Conservation (phyloP, 2,888 invertebrate species). For the Tetropium fuscum region DNA sequence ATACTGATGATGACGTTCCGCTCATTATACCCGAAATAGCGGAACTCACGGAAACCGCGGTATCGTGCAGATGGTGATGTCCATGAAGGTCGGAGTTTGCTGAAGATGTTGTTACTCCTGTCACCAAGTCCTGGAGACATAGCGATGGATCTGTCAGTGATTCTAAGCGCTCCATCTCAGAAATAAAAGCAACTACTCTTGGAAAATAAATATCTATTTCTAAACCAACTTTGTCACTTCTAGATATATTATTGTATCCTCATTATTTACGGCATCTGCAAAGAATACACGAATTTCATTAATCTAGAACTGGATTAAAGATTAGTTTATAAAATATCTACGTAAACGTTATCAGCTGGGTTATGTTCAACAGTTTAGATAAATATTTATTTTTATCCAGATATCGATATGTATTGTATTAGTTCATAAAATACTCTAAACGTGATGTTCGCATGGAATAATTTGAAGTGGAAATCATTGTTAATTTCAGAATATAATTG, state of each 20-base stretch:
- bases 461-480: background rate
- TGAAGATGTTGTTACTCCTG: slow-evolving; percentile 69
- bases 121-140: slow-evolving; percentile 81
- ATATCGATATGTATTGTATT: slow-evolving; percentile 19
- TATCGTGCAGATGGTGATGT: slow-evolving; percentile 70
- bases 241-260: background rate
- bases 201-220: background rate
- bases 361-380: slow-evolving; percentile 11
- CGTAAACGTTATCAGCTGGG: slow-evolving; percentile 20
- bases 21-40: slow-evolving; percentile 71
- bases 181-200: background rate
- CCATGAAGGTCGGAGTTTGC: slow-evolving; percentile 68
- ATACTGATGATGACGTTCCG: slow-evolving; percentile 66
- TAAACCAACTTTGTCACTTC: background rate
- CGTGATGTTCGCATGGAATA: background rate
- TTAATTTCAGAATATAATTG: slow-evolving; percentile 5
- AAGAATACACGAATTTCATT: slow-evolving; percentile 13
- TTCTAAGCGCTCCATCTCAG: slow-evolving; percentile 74
- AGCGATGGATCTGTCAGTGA: slow-evolving; percentile 77
- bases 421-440: background rate
- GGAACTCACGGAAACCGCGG: slow-evolving; percentile 71
- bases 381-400: slow-evolving; percentile 17
- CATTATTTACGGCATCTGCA: slow-evolving; percentile 11
- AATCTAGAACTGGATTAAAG: slow-evolving; percentile 16
- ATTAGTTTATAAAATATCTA: slow-evolving; percentile 24